Percentiles rank a stretch among this genome's conserved stretches.
phyloP scores from a whole-genome alignment of 2,797 vertebrate species.

The Xiphophorus birchmanni region DNA sequence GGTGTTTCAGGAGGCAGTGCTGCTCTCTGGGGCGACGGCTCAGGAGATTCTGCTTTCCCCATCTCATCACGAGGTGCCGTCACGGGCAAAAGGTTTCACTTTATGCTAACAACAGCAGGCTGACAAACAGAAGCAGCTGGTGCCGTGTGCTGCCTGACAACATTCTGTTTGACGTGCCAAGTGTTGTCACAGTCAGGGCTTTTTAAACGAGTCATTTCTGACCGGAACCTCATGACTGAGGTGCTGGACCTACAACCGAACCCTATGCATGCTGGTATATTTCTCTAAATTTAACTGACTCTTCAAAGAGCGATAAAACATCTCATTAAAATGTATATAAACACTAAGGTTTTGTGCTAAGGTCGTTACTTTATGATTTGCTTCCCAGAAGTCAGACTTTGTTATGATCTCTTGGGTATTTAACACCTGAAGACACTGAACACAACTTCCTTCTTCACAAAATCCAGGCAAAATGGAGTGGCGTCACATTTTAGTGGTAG shows the following conservation, averaged over 20 bases:
- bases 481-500: not conserved
- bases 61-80: slow-evolving; percentile 39
- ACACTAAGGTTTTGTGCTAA: not conserved
- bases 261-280: not conserved
- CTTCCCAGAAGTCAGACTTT: not conserved
- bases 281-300: not conserved
- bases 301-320: not conserved
- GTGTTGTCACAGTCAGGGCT: slow-evolving; percentile 39
- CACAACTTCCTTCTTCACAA: not conserved
- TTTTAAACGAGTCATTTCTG: slow-evolving; percentile 58
- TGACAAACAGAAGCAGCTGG: slow-evolving; percentile 40
- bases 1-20: slow-evolving; percentile 13
- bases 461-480: no score
- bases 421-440: not conserved
- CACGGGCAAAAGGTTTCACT: slow-evolving; percentile 40
- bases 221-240: slow-evolving; percentile 2
- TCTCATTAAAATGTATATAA: not conserved
- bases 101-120: slow-evolving; percentile 40
- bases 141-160: slow-evolving; percentile 46
- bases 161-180: slow-evolving; percentile 62
- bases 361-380: not conserved
- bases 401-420: no score
- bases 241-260: not conserved
- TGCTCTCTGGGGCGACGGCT: not conserved
- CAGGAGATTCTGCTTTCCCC: slow-evolving; percentile 27